Conservation (phyloP, 2,797 vertebrate genomes). For the Peromyscus attwateri region DNA sequence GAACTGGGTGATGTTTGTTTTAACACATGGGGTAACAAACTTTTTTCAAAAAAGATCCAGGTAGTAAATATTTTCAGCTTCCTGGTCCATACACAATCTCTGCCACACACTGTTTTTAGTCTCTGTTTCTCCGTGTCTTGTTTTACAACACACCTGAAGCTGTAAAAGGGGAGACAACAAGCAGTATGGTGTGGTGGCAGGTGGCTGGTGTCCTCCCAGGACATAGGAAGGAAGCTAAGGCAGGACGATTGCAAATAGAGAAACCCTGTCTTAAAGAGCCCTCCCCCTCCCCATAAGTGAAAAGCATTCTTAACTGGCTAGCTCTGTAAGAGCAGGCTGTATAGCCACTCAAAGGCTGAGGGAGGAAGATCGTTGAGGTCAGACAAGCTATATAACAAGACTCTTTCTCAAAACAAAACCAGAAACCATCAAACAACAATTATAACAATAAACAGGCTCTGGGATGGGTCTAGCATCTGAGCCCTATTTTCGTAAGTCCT, state of each 20-base stretch:
- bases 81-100: neutral
- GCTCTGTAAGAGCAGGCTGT: neutral
- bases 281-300: neutral
- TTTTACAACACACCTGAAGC: neutral
- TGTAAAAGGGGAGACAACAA: neutral
- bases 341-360: neutral
- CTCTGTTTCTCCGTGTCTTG: neutral
- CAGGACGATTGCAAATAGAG: neutral
- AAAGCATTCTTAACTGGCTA: neutral
- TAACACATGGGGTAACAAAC: neutral
- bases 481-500: slow-evolving; percentile 1
- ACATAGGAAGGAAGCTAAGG: neutral
- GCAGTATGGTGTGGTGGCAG: neutral
- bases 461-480: neutral
- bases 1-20: slow-evolving; percentile 35
- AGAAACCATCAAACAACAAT: neutral
- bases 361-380: neutral
- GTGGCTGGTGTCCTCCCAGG: neutral
- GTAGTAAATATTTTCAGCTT: slow-evolving; percentile 54
- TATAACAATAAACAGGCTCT: neutral
- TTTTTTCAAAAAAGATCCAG: slow-evolving; percentile 40
- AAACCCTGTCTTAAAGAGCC: neutral
- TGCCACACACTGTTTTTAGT: neutral
- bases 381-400: neutral
- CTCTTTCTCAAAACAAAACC: neutral